phyloP scores from a whole-genome alignment of 2,797 vertebrate species.

The Clarias pachynema region DNA sequence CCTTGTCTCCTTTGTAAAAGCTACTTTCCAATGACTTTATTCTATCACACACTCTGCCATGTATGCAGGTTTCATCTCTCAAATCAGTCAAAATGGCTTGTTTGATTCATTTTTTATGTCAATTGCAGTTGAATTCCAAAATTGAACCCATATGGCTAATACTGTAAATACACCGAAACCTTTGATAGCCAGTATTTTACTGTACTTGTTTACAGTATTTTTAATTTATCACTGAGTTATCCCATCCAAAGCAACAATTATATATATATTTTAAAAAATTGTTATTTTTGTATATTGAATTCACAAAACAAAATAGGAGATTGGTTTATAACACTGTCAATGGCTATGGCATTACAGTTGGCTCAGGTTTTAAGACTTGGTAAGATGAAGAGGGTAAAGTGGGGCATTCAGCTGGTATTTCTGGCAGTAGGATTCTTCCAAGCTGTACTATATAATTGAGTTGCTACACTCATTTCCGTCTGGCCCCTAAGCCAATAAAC shows the following conservation, averaged over 20 bases:
- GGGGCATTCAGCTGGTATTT: background rate
- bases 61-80: too few relatives aligned
- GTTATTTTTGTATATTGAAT: background rate
- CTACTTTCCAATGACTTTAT: too few relatives aligned
- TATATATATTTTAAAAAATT: too few relatives aligned
- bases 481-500: slow-evolving; percentile 2
- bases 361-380: background rate
- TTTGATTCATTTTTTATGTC: background rate
- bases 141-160: background rate
- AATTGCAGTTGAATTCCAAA: background rate
- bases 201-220: background rate
- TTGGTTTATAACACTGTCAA: slow-evolving; percentile 4
- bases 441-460: slow-evolving; percentile 17
- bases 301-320: too few relatives aligned
- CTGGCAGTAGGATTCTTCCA: slow-evolving; percentile 13
- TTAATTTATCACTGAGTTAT: background rate
- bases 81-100: background rate
- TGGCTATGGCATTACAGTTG: background rate
- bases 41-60: too few relatives aligned
- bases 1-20: too few relatives aligned
- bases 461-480: slow-evolving; percentile 19
- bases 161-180: background rate
- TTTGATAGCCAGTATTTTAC: background rate
- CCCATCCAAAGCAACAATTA: background rate
- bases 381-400: background rate